Percentiles rank a stretch among this genome's conserved stretches.
phyloP scores from a whole-genome alignment of 2,797 vertebrate genomes.

The Luscinia megarhynchos region DNA sequence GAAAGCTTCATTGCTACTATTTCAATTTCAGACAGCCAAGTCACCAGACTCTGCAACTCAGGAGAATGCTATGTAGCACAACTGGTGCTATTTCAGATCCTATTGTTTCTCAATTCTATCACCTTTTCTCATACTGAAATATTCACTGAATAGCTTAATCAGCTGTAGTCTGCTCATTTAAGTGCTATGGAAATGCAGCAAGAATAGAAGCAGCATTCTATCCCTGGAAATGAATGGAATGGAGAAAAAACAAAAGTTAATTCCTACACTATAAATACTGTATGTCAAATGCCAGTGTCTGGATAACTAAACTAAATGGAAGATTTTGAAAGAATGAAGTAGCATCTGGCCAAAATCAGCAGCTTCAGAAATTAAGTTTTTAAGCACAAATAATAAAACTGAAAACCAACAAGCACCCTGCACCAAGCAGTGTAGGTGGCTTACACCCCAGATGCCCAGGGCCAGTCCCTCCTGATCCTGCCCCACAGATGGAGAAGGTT shows the following conservation, averaged over 20 bases:
- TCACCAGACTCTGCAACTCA: background rate
- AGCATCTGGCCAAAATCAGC: background rate
- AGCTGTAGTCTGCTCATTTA: background rate
- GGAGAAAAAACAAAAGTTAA: background rate
- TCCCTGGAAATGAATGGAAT: background rate
- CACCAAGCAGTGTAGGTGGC: background rate
- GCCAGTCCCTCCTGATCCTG: background rate
- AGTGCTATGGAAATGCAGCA: background rate
- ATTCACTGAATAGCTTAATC: background rate
- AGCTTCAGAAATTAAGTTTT: background rate
- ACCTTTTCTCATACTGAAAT: background rate
- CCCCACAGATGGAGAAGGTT: accelerated
- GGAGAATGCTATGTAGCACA: background rate
- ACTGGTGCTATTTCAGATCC: background rate
- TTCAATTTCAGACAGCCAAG: background rate
- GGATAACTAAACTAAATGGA: background rate
- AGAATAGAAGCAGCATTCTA: background rate
- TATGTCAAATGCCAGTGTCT: background rate
- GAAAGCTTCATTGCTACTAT: background rate
- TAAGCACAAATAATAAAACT: background rate
- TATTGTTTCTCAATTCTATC: background rate
- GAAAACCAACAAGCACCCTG: background rate
- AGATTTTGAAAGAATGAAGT: background rate
- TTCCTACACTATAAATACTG: background rate
- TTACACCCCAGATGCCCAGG: background rate